Percentiles rank a stretch among this genome's conserved stretches.
phyloP scores from a whole-genome alignment of 2,113 vertebrate species.

The Herpetotheres cachinnans region DNA sequence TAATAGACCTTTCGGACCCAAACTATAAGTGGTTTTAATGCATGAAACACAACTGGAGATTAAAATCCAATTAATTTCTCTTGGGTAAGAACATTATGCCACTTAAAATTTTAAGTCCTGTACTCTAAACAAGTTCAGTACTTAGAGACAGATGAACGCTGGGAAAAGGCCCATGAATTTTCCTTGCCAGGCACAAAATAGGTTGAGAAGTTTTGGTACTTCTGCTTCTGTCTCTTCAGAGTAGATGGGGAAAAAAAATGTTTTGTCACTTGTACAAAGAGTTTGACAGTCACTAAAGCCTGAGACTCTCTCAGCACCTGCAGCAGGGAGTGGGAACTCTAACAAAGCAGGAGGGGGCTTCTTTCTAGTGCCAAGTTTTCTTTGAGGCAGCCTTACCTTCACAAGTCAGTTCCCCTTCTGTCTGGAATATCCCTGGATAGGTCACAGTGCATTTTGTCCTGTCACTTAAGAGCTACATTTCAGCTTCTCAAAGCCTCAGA shows the following conservation, averaged over 20 bases:
- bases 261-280: not conserved
- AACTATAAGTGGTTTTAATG: not conserved
- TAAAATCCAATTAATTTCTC: not conserved
- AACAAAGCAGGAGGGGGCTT: not conserved
- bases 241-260: not conserved
- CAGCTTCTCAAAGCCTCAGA: not conserved
- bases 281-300: not conserved
- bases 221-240: not conserved
- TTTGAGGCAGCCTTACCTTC: not conserved
- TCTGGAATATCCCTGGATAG: not conserved
- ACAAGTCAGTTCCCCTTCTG: not conserved
- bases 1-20: not conserved
- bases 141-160: not conserved
- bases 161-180: not conserved
- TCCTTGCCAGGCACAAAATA: not conserved
- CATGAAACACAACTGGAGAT: not conserved
- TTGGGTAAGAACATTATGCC: not conserved
- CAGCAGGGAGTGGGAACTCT: not conserved
- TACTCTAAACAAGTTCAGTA: not conserved
- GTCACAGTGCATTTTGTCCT: not conserved
- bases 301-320: not conserved
- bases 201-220: not conserved
- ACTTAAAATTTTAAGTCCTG: not conserved
- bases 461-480: not conserved
- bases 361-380: not conserved